Evolutionary conservation across 2,113 vertebrate species (phyloP).

Genomic region (Sula dactylatra): DNA sequence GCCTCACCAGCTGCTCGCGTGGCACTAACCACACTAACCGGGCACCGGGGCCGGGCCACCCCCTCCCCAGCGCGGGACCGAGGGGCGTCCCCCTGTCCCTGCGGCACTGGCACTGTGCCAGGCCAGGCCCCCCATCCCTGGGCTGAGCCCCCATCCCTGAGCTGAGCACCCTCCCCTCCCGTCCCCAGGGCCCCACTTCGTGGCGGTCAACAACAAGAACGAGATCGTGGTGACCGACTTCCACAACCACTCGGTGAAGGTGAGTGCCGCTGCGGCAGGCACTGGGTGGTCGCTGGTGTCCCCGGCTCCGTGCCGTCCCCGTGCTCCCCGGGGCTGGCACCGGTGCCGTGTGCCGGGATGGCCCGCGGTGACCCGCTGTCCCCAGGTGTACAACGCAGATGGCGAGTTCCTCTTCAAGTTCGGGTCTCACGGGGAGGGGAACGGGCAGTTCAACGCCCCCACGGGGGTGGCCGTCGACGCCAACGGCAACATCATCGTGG

Average conservation of each 20-base stretch:
- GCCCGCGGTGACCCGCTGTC: neutral
- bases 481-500: conserved; percentile 96
- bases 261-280: neutral
- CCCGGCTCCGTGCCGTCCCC: neutral
- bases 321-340: neutral
- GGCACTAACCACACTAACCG: neutral
- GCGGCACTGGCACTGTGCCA: neutral
- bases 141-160: neutral
- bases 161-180: neutral
- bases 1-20: neutral
- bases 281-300: neutral
- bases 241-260: conserved; percentile 98
- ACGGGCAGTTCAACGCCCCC: conserved; percentile 95
- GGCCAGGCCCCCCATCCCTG: neutral
- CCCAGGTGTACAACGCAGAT: conserved; percentile 91
- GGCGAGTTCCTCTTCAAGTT: conserved; percentile 98
- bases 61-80: neutral
- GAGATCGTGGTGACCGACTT: conserved; percentile 97
- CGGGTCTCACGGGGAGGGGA: conserved; percentile 95
- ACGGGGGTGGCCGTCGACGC: conserved; percentile 92
- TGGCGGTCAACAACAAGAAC: conserved; percentile 96
- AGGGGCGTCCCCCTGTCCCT: neutral
- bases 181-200: conserved; percentile 91
- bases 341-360: rapidly evolving
- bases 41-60: neutral